Percentiles rank a stretch among this genome's conserved stretches.
These are phyloP conservation scores for Allophyes oxyacanthae DNA, from an alignment of 2,888 invertebrate species.

Conservation along the genomic window DNA sequence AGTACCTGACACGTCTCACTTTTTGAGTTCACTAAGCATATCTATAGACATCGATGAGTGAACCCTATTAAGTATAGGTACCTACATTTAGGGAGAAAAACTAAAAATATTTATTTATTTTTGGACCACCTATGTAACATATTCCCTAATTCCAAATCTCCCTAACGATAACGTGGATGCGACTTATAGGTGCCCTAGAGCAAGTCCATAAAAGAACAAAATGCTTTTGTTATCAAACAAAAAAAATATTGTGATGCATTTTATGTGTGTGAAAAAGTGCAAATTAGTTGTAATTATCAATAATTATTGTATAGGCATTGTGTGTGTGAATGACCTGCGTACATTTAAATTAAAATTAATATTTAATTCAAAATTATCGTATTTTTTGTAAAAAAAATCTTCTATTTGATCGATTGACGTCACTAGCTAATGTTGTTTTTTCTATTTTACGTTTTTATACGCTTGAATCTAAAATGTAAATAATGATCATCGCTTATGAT, in stretches of 20 bases:
- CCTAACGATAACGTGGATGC: conserved; percentile 9
- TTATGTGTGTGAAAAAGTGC: conserved; percentile 49
- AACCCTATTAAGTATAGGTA: conserved; percentile 2
- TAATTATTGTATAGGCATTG: conserved; percentile 33
- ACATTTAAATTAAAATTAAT: conserved; percentile 20
- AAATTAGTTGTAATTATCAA: conserved; percentile 54
- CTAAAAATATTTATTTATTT: conserved; percentile 21
- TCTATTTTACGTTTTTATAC: conserved; percentile 3
- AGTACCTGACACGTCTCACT: too few relatives aligned
- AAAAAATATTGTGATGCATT: conserved; percentile 45
- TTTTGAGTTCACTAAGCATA: too few relatives aligned
- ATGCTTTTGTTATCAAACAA: conserved; percentile 35
- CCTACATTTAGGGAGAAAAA: conserved; percentile 14
- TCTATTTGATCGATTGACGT: not conserved
- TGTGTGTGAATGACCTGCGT: conserved; percentile 46
- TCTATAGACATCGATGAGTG: too few relatives aligned
- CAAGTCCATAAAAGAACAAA: conserved; percentile 49
- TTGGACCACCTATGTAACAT: conserved; percentile 20
- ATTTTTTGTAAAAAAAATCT: not conserved
- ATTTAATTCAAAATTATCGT: too few relatives aligned
- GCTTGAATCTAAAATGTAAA: conserved; percentile 11
- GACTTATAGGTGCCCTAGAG: conserved; percentile 33
- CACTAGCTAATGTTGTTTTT: not conserved
- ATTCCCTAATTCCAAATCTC: conserved; percentile 37
- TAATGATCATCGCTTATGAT: not conserved